phyloP scores from a whole-genome alignment of 1,140 invertebrate species.

The Panagrolaimus sp. region DNA sequence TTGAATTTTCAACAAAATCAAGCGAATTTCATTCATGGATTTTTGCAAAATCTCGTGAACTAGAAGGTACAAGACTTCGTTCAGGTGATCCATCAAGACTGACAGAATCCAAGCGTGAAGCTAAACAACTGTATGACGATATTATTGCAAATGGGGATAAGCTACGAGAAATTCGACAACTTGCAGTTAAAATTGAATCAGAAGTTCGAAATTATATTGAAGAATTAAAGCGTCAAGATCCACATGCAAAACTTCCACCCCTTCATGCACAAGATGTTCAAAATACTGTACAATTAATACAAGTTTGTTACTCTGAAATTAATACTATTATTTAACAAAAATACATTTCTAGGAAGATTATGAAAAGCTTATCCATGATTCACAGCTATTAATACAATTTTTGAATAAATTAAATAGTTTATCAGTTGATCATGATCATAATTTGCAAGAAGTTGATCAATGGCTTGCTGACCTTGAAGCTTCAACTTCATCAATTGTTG shows the following conservation, averaged over 20 bases:
- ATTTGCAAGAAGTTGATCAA: background rate
- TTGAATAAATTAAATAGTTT: background rate
- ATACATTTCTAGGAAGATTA: slow-evolving; percentile 16
- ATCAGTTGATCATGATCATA: background rate
- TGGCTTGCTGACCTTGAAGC: background rate
- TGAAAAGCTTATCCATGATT: slow-evolving; percentile 18
- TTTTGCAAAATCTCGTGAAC: slow-evolving; percentile 23
- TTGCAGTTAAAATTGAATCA: slow-evolving; percentile 25
- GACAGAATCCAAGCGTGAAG: background rate
- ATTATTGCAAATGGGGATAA: slow-evolving; percentile 22
- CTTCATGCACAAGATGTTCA: slow-evolving; percentile 1
- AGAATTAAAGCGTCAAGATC: slow-evolving; percentile 21
- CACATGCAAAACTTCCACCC: background rate
- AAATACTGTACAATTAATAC: background rate
- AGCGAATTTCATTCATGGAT: slow-evolving; percentile 34
- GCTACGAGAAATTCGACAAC: slow-evolving; percentile 22
- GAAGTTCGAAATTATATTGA: slow-evolving; percentile 28
- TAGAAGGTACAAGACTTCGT: slow-evolving; percentile 12
- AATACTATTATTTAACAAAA: background rate
- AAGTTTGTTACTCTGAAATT: background rate
- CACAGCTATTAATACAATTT: background rate
- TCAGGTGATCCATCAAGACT: slow-evolving; percentile 13
- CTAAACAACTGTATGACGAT: slow-evolving; percentile 21
- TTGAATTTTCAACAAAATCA: slow-evolving; percentile 29
- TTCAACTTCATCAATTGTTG: background rate